A percentile compares a stretch with the other conserved stretches of the same genome.
These are phyloP conservation scores for Coreoperca whiteheadi DNA, from an alignment of 2,113 vertebrate genomes.

Conservation along the genomic window DNA sequence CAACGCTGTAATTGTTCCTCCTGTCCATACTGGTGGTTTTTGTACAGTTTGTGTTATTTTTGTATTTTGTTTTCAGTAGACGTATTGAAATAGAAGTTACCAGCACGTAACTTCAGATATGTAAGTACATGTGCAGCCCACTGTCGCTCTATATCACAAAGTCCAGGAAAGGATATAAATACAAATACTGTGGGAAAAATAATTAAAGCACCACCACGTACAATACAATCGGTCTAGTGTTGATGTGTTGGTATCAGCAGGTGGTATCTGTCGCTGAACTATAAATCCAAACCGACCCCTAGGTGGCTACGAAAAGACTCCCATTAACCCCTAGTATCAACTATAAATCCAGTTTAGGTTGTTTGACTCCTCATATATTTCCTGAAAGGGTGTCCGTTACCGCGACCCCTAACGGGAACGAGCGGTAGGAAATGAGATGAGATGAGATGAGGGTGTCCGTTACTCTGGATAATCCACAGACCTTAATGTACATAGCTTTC, in stretches of 20 bases:
- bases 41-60: too few relatives aligned
- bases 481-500: neutral
- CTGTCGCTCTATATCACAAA: neutral
- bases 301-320: neutral
- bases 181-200: neutral
- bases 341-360: constrained; percentile 15
- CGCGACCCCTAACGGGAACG: too few relatives aligned
- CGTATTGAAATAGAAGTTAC: neutral
- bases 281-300: constrained; percentile 1
- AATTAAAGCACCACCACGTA: neutral
- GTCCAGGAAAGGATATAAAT: neutral
- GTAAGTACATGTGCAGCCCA: too few relatives aligned
- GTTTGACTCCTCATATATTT: neutral
- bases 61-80: neutral
- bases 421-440: too few relatives aligned
- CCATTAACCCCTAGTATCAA: constrained; percentile 14
- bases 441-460: neutral
- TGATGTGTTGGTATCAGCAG: neutral
- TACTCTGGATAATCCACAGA: neutral
- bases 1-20: too few relatives aligned
- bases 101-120: neutral
- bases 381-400: neutral
- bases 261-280: neutral
- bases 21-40: too few relatives aligned
- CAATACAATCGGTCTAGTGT: neutral